Conservation (phyloP, 2,797 vertebrate species). For the Rhincodon typus region DNA sequence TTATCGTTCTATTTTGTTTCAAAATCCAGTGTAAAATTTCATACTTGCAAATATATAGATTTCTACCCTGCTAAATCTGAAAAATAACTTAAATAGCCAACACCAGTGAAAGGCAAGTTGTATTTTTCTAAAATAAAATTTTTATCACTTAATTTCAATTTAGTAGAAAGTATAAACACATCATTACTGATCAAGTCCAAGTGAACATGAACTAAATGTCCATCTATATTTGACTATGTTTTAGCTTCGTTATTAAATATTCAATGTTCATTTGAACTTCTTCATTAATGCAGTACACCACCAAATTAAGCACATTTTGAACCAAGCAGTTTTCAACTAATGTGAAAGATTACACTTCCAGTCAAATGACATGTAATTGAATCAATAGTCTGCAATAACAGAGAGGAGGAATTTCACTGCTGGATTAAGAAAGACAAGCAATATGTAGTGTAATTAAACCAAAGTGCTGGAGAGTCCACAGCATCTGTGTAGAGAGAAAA, state of each 20-base stretch:
- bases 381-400: background rate
- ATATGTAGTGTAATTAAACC: too few relatives aligned
- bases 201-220: background rate
- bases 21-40: background rate
- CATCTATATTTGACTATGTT: background rate
- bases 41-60: background rate
- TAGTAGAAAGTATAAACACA: background rate
- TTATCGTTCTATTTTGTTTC: too few relatives aligned
- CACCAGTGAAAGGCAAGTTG: background rate
- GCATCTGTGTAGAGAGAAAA: too few relatives aligned
- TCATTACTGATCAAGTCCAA: background rate
- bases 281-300: background rate
- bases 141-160: background rate
- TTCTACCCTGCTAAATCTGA: background rate
- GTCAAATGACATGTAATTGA: background rate
- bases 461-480: too few relatives aligned
- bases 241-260: background rate
- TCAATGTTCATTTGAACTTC: background rate
- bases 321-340: background rate
- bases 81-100: background rate
- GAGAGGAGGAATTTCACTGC: background rate
- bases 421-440: background rate
- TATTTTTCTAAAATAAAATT: background rate
- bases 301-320: background rate
- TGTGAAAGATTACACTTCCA: background rate